Base-by-base conservation (phyloP, 2,113 vertebrate genomes). In the Potamarius usumacintae region DNA sequence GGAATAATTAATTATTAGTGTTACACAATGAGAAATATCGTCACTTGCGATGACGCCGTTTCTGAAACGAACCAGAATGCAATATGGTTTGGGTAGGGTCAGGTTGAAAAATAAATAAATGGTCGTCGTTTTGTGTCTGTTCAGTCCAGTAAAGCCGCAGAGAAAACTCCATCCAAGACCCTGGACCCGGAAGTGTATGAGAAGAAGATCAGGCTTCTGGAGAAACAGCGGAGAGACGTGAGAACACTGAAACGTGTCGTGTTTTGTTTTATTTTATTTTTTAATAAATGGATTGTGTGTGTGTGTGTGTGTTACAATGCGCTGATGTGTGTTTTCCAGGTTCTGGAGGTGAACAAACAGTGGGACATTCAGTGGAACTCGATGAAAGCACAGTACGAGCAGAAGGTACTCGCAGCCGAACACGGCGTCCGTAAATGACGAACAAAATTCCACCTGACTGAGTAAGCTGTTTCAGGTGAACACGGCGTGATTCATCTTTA, bases 311-410 rank as follows among this genome's bases (percentile, higher is more conserved):
- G 17, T 72, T 48, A 55, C 88, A 15, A 90, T 30, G 7, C 58
- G 34, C 48, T 52, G 62, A 48, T 25, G 60, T 63, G 27, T 20
- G 3, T 86, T 84, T 93, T 27, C 82, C 94, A 99, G 98, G 97
- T 99, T 84, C 95, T 99, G 93, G 97, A 99, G 89, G 97, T 99
- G 92, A 99, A 99, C 92, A 99, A 99, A 92, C 98, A 99, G 57
- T 99, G 98, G 98, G 98, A 99, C 94, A 96, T 98, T 93, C 98
- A 99, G 91, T 99, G 98, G 96, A 97, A 97, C 92, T 95, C 97
- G 89, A 99, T 99, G 96, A 99, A 99, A 95, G 95, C 97, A 91
- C 97, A 99, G 93, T 99, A 97, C 0, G 98, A 99, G 92, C 97
- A 98, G 93, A 99, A 99, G 97, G 98, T 99, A 96, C n/a, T 0